Evolutionary conservation across 2,113 vertebrate genomes (phyloP), one percentile per base, ranked within the genome.

Genomic region (Epinephelus lanceolatus): DNA sequence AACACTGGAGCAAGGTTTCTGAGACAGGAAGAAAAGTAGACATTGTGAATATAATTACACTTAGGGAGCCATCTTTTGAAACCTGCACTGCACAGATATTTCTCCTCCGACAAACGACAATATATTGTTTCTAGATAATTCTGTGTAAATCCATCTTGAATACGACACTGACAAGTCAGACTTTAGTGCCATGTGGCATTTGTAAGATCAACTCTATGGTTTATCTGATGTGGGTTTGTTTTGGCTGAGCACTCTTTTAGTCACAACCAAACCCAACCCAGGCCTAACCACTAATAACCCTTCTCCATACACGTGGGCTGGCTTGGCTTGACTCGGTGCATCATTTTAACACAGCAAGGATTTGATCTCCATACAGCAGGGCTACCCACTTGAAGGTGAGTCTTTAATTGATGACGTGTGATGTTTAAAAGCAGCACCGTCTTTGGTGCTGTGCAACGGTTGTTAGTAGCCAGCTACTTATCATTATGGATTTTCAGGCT

Each of bases 1-100:
- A 99, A 94, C 71, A 99, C 97, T 17, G 97, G 98, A 60, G 96
- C 96, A 66, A 99, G 96, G 94, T 99, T 99, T 96, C 98, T 99
- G 86, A 73, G 9, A 40, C 4, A 63, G 10, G 42, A 59, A 7
- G 18, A 40, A 3, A 67, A 3, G 62, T 49, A 37, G 5, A 66
- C 37, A 62, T 7, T 4, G 55, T 23, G 3, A 25, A 84, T 8
- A 27, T 55, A 2, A 52, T 40, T 0, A 1, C 6, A 27, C 49
- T 71, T n/a, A 49, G 21, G 51, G 27, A 59, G 25, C 42, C 61
- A 51, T 45, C 1, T 25, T 30, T 18, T 30, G 21, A 60, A 40
- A 59, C 42, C 9, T 17, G 19, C 61, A 56, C 12, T 3, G 9
- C 0, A 73, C 45, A 8, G 17, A 4, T 59, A 60, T 61, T 33